phyloP scores from a whole-genome alignment of 2,888 invertebrate species.

The Hyalella azteca region DNA sequence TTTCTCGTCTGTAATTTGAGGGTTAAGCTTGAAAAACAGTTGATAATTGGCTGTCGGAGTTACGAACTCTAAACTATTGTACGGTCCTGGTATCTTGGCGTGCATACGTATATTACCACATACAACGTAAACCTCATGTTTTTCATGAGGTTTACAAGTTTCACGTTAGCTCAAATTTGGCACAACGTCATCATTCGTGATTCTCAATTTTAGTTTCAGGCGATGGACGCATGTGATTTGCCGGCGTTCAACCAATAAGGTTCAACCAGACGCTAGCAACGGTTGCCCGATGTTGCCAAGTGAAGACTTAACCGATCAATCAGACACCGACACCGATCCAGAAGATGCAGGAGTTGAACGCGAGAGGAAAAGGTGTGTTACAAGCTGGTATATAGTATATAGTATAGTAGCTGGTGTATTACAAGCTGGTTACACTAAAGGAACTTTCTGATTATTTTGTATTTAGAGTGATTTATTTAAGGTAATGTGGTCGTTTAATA shows the following conservation, averaged over 20 bases:
- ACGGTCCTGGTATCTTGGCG: background rate
- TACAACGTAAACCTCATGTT: background rate
- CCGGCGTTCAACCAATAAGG: background rate
- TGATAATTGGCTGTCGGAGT: too few species aligned
- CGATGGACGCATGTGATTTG: background rate
- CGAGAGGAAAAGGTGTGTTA: slow-evolving; percentile 59
- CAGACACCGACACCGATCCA: too few species aligned
- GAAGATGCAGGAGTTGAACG: background rate
- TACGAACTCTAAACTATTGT: too few species aligned
- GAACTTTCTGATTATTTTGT: too few species aligned
- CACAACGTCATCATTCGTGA: background rate
- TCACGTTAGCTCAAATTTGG: background rate
- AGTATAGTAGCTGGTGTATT: too few species aligned
- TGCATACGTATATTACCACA: background rate
- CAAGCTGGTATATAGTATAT: too few species aligned
- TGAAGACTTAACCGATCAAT: background rate
- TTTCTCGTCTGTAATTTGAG: too few species aligned
- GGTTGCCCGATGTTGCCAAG: background rate
- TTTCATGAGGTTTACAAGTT: background rate
- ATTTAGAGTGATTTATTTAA: too few species aligned
- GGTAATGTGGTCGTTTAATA: too few species aligned
- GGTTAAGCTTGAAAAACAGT: too few species aligned
- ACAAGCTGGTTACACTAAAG: too few species aligned
- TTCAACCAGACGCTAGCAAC: background rate
- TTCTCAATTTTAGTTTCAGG: background rate